Evolutionary conservation across 2,113 vertebrate species (phyloP).

Genomic region (Dicrurus megarhynchus): DNA sequence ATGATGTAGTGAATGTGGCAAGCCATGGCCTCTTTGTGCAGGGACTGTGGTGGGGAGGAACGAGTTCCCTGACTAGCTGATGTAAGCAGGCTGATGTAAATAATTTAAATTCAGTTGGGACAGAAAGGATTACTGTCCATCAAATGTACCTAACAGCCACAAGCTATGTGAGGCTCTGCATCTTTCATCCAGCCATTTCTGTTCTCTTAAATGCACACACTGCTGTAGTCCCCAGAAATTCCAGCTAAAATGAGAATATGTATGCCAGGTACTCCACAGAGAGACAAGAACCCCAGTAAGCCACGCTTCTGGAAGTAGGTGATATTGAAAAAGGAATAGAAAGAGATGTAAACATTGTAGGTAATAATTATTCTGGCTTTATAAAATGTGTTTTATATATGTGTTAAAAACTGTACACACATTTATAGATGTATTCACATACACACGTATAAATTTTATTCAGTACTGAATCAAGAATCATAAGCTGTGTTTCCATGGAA

Average conservation of each 20-base stretch:
- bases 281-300: neutral
- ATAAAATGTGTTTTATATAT: neutral
- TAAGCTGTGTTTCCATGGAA: neutral
- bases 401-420: neutral
- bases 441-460: neutral
- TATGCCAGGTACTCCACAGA: neutral
- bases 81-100: neutral
- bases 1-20: neutral
- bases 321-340: neutral
- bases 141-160: neutral
- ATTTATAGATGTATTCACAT: neutral
- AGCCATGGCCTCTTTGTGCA: neutral
- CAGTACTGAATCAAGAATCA: neutral
- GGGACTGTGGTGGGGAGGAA: neutral
- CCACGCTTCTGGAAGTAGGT: neutral
- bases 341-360: neutral
- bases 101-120: neutral
- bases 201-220: neutral
- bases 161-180: neutral
- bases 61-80: neutral
- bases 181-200: neutral
- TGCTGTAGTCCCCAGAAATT: neutral
- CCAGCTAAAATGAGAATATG: neutral
- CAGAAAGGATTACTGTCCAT: neutral
- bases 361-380: neutral